Conservation (phyloP, 2,797 vertebrate species). For the Decapterus maruadsi region DNA sequence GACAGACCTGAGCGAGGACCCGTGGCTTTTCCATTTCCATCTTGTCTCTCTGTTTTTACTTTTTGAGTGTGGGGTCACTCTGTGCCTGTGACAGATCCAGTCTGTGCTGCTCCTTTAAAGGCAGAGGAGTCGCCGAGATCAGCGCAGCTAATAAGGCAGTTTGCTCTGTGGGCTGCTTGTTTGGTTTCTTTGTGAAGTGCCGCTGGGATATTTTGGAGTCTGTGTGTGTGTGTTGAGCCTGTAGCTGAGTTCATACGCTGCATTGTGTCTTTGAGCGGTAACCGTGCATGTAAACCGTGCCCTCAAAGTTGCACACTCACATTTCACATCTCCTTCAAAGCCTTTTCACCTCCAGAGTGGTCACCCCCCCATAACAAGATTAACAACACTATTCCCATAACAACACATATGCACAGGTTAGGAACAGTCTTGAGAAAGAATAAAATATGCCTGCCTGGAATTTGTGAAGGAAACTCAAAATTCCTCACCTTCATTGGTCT, state of each 20-base stretch:
- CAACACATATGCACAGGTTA: background rate
- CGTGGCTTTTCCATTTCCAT: constrained; percentile 20
- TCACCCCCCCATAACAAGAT: constrained; percentile 3
- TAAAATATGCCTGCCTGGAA: constrained; percentile 66
- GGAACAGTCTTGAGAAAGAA: constrained; percentile 46
- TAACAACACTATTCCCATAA: constrained; percentile 11
- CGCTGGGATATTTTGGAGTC: constrained; percentile 48
- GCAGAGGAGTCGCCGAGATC: constrained; percentile 22
- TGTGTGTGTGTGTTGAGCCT: constrained; percentile 21
- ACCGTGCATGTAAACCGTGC: constrained; percentile 34
- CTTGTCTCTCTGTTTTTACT: constrained; percentile 24
- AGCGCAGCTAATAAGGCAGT: constrained; percentile 46
- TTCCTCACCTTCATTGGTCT: constrained; percentile 77
- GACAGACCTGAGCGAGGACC: constrained; percentile 16
- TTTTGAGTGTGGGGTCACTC: constrained; percentile 14
- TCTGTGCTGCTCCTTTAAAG: constrained; percentile 55
- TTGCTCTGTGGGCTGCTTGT: constrained; percentile 51
- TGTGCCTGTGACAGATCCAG: constrained; percentile 22
- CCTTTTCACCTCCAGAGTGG: background rate
- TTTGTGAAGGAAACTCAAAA: constrained; percentile 80
- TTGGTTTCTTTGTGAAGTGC: constrained; percentile 51
- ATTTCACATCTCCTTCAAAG: constrained; percentile 51
- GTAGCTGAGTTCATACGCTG: constrained; percentile 31
- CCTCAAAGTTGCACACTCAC: constrained; percentile 50
- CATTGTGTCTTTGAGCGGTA: constrained; percentile 12